These are phyloP conservation scores for Ephialtes manifestator DNA, from an alignment of 2,888 invertebrate species.

Conservation along the genomic window DNA sequence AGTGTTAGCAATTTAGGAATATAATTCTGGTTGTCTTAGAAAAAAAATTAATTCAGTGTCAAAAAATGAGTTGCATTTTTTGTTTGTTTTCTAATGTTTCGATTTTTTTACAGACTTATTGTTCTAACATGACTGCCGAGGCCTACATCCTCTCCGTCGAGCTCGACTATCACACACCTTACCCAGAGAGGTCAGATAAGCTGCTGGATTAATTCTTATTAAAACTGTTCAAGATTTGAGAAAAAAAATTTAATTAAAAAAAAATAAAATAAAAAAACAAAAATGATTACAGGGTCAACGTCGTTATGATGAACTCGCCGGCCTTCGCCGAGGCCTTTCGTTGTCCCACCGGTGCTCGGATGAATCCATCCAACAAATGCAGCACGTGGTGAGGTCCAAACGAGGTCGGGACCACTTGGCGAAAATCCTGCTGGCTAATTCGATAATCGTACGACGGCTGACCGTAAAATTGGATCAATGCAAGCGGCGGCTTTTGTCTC, in stretches of 20 bases:
- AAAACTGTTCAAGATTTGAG: background rate
- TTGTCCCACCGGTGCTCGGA: constrained; percentile 85
- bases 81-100: background rate
- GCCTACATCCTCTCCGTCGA: constrained; percentile 87
- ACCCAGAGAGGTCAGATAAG: constrained; percentile 86
- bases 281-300: constrained; percentile 86
- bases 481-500: constrained; percentile 61
- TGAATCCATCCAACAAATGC: constrained; percentile 87
- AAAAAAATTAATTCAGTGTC: too few species aligned
- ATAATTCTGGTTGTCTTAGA: too few species aligned
- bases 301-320: constrained; percentile 87
- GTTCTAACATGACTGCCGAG: constrained; percentile 86
- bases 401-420: constrained; percentile 64
- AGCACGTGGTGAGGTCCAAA: constrained; percentile 84
- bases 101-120: constrained; percentile 86
- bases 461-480: constrained; percentile 68
- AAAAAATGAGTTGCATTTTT: too few species aligned
- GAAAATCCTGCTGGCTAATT: constrained; percentile 61
- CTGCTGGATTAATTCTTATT: background rate
- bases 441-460: constrained; percentile 69
- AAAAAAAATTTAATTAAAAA: constrained; percentile 7
- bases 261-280: too few species aligned
- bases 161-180: constrained; percentile 87
- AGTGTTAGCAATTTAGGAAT: too few species aligned
- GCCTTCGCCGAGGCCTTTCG: constrained; percentile 86